Evolutionary conservation across 1,140 invertebrate genomes (phyloP), one percentile per base, ranked within the genome.

Genomic region (Gerris buenoi): DNA sequence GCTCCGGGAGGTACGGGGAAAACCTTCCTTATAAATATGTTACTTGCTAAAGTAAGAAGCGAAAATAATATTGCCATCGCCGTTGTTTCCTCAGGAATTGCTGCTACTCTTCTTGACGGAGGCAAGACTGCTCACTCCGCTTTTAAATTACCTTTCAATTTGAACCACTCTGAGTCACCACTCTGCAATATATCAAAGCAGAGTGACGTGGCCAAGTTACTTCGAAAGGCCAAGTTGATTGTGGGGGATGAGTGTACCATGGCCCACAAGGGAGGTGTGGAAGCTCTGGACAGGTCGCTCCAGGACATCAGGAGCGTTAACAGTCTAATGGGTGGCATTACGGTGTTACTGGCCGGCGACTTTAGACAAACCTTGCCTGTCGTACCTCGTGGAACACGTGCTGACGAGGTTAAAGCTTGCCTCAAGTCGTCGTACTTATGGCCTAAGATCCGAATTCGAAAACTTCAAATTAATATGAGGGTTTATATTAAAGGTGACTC

Each of bases 241-340:
- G 69, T 77, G 66, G 77, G 76, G 73, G 74, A 78, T 75, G 76
- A 78, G 70, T 74, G 71, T 63, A 74, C 75, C 64, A 78, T 78
- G 77, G 65, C 74, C 2, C 72, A 73, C 25, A 75, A 72, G 67
- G 65, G 64, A 66, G 60, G 70, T 27, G 64, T 78, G 5, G 69
- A 77, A 68, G 72, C 74, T 58, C 67, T 77, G 13, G 71, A 78
- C 67, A 25, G 73, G 61, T 71, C 73, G 57, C 69, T 77, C 59
- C 63, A 72, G 68, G 72, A 78, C 70, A 64, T 77, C 61, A 27
- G 67, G 70, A 61, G 69, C 64, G 69, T 70, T 70, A 63, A 69
- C 68, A 63, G 71, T 61, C 46, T 72, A 61, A 72, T 79, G 61
- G 74, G 75, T 64, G 72, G 74, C 46, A n/a, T 13, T 64, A 5